Evolutionary conservation across 2,797 vertebrate genomes (phyloP), one percentile per base, ranked within the genome.

Genomic region (Dallia pectoralis): DNA sequence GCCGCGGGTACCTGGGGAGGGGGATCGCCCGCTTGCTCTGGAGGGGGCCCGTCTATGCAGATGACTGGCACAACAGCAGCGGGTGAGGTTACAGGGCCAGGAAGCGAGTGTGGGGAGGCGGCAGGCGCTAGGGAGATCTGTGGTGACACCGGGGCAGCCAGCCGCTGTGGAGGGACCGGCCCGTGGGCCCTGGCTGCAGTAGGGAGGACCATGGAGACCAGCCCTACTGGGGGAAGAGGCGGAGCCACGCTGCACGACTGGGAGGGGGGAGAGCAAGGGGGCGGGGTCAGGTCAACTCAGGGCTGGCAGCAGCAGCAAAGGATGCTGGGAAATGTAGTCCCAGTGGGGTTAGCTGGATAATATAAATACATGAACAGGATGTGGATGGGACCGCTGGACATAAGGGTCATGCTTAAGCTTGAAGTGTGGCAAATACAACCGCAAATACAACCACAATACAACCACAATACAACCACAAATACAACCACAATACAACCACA

Each of bases 1-100:
- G 79, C 66, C 72, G 69, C 64, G 81, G 84, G 86, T 99, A 98
- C 97, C 97, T 98, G 94, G 86, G 95, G 92, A 65, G 89, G 87
- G 92, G 89, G 82, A 89, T 97, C 96, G 94, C 93, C 91, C 84
- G 93, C 90, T 86, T 93, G 92, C 88, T 94, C 92, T 33, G 93
- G 89, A 94, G 89, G 84, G 91, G 85, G 83, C 84, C 87, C 76
- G 92, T 85, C 77, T 91, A 89, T 80, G 16, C 48, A 4, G 87
- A 83, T 87, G 82, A 76, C 86, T 73, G 85, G 81, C 77, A 88
- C 80, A 83, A 81, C 76, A 74, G 82, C 78, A 80, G 86, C 67
- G 82, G 84, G 82, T 70, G 74, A 79, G 74, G 76, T 77, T 74
- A 84, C 83, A 65, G 81, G 29, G n/a, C 51, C 79, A 75, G 76